Evolutionary conservation across 2,113 vertebrate species (phyloP).

Genomic region (Rhagologus leucostigma): DNA sequence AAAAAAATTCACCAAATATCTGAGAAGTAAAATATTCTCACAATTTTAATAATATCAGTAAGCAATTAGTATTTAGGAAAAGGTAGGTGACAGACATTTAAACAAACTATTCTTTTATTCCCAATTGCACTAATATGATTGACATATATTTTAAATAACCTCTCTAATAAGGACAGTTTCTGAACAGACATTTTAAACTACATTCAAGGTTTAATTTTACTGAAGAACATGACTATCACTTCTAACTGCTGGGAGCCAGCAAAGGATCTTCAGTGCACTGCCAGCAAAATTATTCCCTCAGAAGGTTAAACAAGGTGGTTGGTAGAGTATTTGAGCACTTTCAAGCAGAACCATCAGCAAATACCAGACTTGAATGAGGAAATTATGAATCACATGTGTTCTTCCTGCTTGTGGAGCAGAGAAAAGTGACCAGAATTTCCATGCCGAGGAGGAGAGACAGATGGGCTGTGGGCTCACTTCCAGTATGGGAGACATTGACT

Average conservation of each 20-base stretch:
- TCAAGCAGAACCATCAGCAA: neutral
- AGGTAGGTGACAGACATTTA: neutral
- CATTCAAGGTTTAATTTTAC: neutral
- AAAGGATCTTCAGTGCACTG: neutral
- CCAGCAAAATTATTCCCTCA: neutral
- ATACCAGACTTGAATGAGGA: neutral
- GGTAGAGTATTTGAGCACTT: neutral
- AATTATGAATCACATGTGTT: neutral
- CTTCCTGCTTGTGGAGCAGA: neutral
- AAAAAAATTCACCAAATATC: neutral
- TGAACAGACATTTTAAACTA: neutral
- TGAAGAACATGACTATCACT: neutral
- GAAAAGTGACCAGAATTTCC: neutral
- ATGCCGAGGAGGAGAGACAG: neutral
- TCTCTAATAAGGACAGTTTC: neutral
- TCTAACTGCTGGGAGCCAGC: neutral
- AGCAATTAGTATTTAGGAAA: neutral
- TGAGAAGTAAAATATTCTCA: neutral
- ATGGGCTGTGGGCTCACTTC: neutral
- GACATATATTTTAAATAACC: neutral
- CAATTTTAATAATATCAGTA: neutral
- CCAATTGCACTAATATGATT: neutral
- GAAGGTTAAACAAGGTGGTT: neutral
- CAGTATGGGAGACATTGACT: neutral
- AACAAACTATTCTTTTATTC: neutral